These are phyloP conservation scores for Neosalanx taihuensis DNA, from an alignment of 2,797 vertebrate genomes.

Conservation along the genomic window DNA sequence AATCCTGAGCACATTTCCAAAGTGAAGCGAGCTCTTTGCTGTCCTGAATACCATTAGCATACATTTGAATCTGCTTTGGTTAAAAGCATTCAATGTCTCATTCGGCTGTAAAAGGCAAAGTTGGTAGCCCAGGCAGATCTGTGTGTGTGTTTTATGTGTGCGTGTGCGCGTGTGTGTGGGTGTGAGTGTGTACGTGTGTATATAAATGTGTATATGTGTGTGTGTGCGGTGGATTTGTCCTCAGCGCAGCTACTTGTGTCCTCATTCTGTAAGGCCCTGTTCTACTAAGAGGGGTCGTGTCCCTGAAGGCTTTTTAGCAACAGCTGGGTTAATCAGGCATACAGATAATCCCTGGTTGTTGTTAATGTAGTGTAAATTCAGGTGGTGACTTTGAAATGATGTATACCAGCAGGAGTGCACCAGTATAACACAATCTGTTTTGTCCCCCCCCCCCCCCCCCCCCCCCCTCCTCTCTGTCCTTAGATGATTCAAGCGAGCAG, in stretches of 20 bases:
- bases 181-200: conserved; percentile 11
- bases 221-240: conserved; percentile 1
- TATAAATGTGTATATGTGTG: conserved; percentile 4
- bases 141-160: conserved; percentile 5
- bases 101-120: conserved; percentile 17
- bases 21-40: conserved; percentile 24
- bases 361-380: no score
- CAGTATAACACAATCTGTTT: neutral
- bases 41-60: conserved; percentile 58
- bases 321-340: no score
- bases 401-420: neutral
- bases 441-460: neutral
- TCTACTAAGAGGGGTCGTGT: no score
- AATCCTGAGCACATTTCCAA: neutral
- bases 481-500: conserved; percentile 91
- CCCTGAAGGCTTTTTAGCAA: no score
- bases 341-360: no score
- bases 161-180: no score
- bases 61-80: conserved; percentile 54
- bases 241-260: neutral
- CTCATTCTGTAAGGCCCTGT: no score
- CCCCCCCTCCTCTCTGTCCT: conserved; percentile 18
- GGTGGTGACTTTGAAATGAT: no score
- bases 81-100: conserved; percentile 49
- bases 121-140: neutral